Percentiles rank a stretch among this genome's conserved stretches.
phyloP scores from a whole-genome alignment of 2,113 vertebrate species.

The Pheucticus melanocephalus region DNA sequence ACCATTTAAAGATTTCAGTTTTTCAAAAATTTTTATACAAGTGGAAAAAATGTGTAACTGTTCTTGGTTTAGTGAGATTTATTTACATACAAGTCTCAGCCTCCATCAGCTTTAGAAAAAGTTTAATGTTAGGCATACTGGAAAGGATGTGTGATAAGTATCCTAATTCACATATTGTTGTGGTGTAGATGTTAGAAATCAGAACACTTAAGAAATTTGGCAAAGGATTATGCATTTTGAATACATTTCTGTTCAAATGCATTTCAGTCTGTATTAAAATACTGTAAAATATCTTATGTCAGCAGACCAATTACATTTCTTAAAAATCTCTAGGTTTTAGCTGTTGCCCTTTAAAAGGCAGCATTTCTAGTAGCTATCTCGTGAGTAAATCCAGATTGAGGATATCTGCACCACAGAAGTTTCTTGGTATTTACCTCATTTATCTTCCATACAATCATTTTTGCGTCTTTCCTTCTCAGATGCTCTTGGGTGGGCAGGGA shows the following conservation, averaged over 20 bases:
- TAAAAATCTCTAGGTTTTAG: background rate
- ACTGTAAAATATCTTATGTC: background rate
- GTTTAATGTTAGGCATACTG: background rate
- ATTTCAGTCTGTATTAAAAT: conserved; percentile 5
- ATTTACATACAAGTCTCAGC: background rate
- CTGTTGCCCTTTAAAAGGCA: background rate
- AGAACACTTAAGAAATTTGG: background rate
- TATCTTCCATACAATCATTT: background rate
- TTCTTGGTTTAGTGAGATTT: background rate
- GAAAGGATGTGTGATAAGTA: background rate
- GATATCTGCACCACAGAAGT: background rate
- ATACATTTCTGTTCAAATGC: conserved; percentile 3
- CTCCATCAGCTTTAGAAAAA: background rate
- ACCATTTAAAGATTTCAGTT: background rate
- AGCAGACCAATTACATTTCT: background rate
- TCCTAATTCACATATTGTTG: background rate
- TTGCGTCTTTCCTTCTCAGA: background rate
- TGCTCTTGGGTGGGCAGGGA: background rate
- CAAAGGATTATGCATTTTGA: background rate
- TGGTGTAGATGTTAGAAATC: background rate
- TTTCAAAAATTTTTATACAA: background rate
- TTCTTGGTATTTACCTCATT: background rate
- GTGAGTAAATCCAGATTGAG: background rate
- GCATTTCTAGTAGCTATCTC: background rate
- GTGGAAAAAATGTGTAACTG: background rate